Evolutionary conservation across 2,797 vertebrate species (phyloP), one percentile per base, ranked within the genome.

Genomic region (Synanceia verrucosa): DNA sequence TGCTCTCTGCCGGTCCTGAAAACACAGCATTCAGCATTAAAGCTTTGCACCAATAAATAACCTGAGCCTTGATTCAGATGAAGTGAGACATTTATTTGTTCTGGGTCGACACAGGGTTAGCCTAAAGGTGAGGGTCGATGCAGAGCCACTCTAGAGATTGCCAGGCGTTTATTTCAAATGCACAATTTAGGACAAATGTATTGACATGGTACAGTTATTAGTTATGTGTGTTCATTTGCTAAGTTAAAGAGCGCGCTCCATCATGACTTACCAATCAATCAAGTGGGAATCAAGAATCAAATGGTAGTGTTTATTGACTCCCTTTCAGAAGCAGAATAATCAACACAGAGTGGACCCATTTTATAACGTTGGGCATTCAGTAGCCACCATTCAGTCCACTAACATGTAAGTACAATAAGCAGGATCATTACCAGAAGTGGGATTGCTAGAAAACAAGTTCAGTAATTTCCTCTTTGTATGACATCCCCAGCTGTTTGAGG

Each of bases 381-480:
- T 26, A 41, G 26, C 13, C 13, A 16, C 23, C 10, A 60, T 66
- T 60, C 21, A 41, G 13, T 55, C 56, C 16, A 46, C n/a, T 26
- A 10, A 60, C 33, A 79, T 56, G 28, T 36, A 41, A 70, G 48
- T 47, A 61, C 47, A 68, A 76, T 71, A 52, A 70, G 26, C 24
- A 81, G 23, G 3, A n/a, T n/a, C n/a, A n/a, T n/a, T n/a, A n/a
- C n/a, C n/a, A n/a, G n/a, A 55, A 83, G 62, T 53, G 73, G 59
- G 80, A 82, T 61, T 65, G 63, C 67, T 65, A 41, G 46, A 80
- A 79, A 86, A 79, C 55, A 78, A 65, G 76, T 75, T 88, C 82
- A 90, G 82, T 88, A 84, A 89, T 91, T 93, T 92, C 86, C 88
- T 85, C 63, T 70, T 79, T 73, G 65, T 79, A 67, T 85, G 68